Evolutionary conservation across 2,797 vertebrate genomes (phyloP).

Genomic region (Brachyrhaphis roseni): DNA sequence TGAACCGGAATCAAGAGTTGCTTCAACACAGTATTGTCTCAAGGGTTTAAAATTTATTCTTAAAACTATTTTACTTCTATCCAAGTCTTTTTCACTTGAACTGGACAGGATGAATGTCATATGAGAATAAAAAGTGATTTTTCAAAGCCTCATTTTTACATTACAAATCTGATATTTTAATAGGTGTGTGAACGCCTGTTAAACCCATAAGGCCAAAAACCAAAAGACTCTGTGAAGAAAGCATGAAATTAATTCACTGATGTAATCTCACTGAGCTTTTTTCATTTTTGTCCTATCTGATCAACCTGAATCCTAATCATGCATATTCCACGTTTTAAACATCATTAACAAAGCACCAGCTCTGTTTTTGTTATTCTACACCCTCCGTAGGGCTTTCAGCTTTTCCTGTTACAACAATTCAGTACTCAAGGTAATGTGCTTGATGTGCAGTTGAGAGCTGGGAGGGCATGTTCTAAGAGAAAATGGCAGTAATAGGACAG

Average conservation of each 20-base stretch:
- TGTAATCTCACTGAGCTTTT: not conserved
- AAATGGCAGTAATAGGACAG: conserved; percentile 16
- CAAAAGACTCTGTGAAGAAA: not conserved
- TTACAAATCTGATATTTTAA: not conserved
- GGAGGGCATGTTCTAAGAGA: conserved; percentile 34
- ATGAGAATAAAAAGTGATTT: not conserved
- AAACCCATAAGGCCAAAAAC: not conserved
- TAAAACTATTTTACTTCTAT: not conserved
- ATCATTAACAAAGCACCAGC: conserved; percentile 24
- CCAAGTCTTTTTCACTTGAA: not conserved
- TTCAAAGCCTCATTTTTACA: not conserved
- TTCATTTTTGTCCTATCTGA: conserved; percentile 7
- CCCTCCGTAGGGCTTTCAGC: not conserved
- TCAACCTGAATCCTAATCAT: conserved; percentile 32
- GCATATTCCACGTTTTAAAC: conserved; percentile 9
- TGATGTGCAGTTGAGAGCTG: conserved; percentile 19
- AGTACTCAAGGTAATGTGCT: not conserved
- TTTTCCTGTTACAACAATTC: not conserved
- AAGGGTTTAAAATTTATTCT: not conserved
- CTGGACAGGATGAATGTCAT: not conserved
- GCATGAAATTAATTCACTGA: not conserved
- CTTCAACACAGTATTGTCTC: not conserved
- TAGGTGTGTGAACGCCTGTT: not conserved
- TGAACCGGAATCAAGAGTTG: not conserved
- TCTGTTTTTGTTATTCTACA: conserved; percentile 10